Base-by-base conservation (phyloP, 2,888 invertebrate genomes). In the Melieria picta region DNA sequence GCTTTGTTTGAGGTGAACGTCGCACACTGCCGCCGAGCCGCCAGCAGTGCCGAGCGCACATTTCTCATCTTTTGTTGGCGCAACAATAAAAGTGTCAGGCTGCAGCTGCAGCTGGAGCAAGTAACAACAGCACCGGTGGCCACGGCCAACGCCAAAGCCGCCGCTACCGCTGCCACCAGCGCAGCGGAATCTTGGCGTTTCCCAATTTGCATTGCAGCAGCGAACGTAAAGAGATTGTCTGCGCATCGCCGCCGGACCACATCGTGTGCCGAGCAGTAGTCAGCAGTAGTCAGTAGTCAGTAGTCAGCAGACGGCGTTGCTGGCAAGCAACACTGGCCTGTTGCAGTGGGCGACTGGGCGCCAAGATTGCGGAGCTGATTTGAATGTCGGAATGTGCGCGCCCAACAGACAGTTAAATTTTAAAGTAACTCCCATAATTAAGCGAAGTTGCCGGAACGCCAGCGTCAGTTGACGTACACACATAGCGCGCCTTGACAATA, bases 31-130 rank as follows among this genome's bases (percentile, higher is more conserved):
- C 30, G 30, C 30, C 2, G 30, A 30, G 30, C 30, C 30, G 30
- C 30, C 30, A 30, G 30, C 30, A 52, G 9, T 13, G 13, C 11
- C 7, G n/a, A 13, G 13, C 52, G 11, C 50, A 3, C 50, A 52
- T 52, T 52, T 52, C 65, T 65, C 65, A 64, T 71, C 71, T 71
- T 71, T 71, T 71, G 65, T 71, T 65, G 71, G 50, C 30, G 30
- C 65, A 71, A 71, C 71, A 71, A 71, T 71, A 50, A 60, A 65
- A 65, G 71, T 52, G 60, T 58, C 71, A 69, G 43, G 64, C 65
- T 65, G 60, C 52, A 58, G 48, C 62, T 30, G 57, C 65, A 61
- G 42, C 64, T 58, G 16, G 43, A 13, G n/a, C 43, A 5, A 52
- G 52, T n/a, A 7, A 13, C 52, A 9, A 13, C 2, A 58, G 10